These are phyloP conservation scores for Drosophila insularis DNA, from an alignment of 1,140 invertebrate genomes.

Conservation along the genomic window DNA sequence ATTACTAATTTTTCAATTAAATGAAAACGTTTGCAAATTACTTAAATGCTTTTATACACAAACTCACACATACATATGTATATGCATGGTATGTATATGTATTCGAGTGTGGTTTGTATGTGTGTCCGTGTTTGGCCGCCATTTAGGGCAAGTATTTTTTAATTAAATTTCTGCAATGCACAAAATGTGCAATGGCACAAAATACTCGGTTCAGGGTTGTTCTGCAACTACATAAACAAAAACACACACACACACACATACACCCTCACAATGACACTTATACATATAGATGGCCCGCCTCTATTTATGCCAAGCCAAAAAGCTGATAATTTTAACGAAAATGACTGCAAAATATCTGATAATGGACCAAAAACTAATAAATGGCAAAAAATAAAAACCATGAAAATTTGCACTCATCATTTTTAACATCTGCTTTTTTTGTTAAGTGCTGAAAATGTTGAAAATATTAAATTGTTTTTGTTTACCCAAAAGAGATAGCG, in stretches of 20 bases:
- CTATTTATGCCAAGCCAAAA: constrained; percentile 9
- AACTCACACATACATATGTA: background rate
- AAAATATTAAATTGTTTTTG: too few relatives aligned
- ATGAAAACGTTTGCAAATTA: constrained; percentile 68
- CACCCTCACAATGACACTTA: background rate
- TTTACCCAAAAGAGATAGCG: too few relatives aligned
- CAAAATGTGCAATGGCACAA: constrained; percentile 38
- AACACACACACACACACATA: background rate
- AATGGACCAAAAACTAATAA: constrained; percentile 8
- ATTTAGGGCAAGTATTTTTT: constrained; percentile 76
- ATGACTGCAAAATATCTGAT: background rate
- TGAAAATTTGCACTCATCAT: background rate
- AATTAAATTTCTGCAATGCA: constrained; percentile 65
- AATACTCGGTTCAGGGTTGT: constrained; percentile 18
- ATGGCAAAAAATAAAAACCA: background rate
- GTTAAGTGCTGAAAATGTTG: too few relatives aligned
- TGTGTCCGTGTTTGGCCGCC: constrained; percentile 35
- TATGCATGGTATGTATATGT: too few relatives aligned
- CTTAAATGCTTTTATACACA: constrained; percentile 56
- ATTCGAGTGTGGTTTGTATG: background rate
- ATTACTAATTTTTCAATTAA: constrained; percentile 78
- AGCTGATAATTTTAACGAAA: constrained; percentile 3
- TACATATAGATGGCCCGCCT: constrained; percentile 2
- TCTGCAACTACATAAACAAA: background rate
- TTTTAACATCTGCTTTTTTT: background rate